Evolutionary conservation across 2,888 invertebrate genomes (phyloP).

Genomic region (Mesorhabditis spiculigera): DNA sequence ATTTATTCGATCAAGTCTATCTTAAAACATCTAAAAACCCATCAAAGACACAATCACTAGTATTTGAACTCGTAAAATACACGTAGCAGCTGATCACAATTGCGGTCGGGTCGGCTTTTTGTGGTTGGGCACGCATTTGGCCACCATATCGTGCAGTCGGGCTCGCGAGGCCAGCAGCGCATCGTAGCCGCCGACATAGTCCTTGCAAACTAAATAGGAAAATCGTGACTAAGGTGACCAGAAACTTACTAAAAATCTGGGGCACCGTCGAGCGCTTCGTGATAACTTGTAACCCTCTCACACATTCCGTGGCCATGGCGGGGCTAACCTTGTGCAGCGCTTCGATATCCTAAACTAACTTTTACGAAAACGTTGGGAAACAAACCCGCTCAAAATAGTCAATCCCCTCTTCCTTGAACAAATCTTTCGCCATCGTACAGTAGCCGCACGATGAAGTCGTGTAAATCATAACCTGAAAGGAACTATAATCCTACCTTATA

Average conservation of each 20-base stretch:
- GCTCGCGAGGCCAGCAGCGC: not conserved
- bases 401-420: not conserved
- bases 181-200: not conserved
- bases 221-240: not conserved
- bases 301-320: not conserved
- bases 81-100: too few relatives aligned
- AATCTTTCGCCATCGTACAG: conserved; percentile 4
- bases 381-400: not conserved
- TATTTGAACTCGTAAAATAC: too few relatives aligned
- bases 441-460: not conserved
- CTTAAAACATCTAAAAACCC: too few relatives aligned
- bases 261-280: not conserved
- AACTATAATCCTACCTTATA: too few relatives aligned
- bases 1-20: too few relatives aligned
- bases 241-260: conserved; percentile 4
- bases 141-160: not conserved
- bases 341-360: not conserved
- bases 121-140: not conserved
- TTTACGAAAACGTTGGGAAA: not conserved
- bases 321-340: conserved; percentile 2
- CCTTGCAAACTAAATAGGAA: not conserved
- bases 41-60: too few relatives aligned
- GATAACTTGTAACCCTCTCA: not conserved
- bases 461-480: not conserved
- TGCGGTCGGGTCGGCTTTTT: not conserved